Base-by-base conservation (phyloP, 2,888 invertebrate genomes). In the Hypolimnas misippus region DNA sequence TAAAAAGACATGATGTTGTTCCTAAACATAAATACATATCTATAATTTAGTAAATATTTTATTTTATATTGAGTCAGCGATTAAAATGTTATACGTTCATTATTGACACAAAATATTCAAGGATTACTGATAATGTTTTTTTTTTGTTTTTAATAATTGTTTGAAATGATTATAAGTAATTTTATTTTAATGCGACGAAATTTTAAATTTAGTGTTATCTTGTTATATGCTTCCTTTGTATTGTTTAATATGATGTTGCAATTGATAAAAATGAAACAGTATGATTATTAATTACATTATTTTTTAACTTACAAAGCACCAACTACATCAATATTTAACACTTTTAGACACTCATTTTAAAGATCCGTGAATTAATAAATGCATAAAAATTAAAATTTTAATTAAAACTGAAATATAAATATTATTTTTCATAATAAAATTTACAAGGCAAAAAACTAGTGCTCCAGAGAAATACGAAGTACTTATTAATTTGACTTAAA, bases 1-100 rank as follows among this genome's bases (percentile, higher is more conserved):
- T 29, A 7, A 49, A 49, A 49, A 49, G 49, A 49, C 49, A 49
- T 49, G 21, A n/a, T 42, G 12, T 49, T 25, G 49, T 49, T 49
- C 49, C 49, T 49, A 49, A 44, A 29, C 16, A 6, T 16, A 42
- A 16, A 42, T 16, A 42, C 17, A 42, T 42, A 42, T 17, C 17
- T 42, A 8, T 8, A 42, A 42, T 17, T 16, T 42, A 17, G 42
- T 3, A n/a, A 7, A 6, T 42, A 42, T 42, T 42, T 42, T 16
- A 42, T 42, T 42, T 42, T 44, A 19, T 17, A 44, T 10, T 19
- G 8, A 4, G 16, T 44, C 16, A 14, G 14, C 16, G 40, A 16
- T 44, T 35, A 12, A 12, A 35, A 35, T 40, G 17, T 6, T 42
- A 16, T 16, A 42, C 5, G 38, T 12, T 33, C 8, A 38, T 38